Evolutionary conservation across 2,888 invertebrate species (phyloP), one percentile per base, ranked within the genome.

Genomic region (Lasioglossum lativentre): DNA sequence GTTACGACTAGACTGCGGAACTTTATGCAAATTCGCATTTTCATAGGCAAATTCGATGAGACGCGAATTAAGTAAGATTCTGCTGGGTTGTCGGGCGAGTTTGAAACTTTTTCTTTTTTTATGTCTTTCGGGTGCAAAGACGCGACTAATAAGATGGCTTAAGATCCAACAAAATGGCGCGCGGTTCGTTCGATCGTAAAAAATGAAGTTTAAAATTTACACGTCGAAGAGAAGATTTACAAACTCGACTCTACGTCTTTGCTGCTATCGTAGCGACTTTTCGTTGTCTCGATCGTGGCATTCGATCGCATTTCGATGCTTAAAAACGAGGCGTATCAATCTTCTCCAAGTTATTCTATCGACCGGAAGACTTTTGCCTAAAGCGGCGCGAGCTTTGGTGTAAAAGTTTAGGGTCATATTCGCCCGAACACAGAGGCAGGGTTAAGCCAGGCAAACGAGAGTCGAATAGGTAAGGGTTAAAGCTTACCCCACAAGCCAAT

Each of bases 11-110:
- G 63, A 63, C 63, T 63, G 63, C 63, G 63, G 63, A 63, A 63
- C 63, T 63, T 63, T 63, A 63, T 63, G 63, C 63, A 63, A 63
- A 63, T 63, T 63, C 63, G 63, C 63, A 63, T 63, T 63, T 63
- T 63, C 63, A 63, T 63, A 63, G 63, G 63, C 63, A 63, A 63
- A 63, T 70, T 70, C 70, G 70, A 70, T n/a, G 70, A 34, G 38
- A 38, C 38, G 23, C 38, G 38, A 70, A 38, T 38, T 63, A 63
- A 63, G 38, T 63, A 16, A 63, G 63, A 63, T 63, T 63, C 63
- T 19, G 63, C 30, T 8, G 63, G 63, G 19, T 4, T n/a, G 56
- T n/a, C 56, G 56, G 16, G 8, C 8, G 27, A 63, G 63, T 19
- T 63, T 19, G 30, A 4, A n/a, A 56, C 10, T 56, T 56, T 56